Evolutionary conservation across 2,113 vertebrate genomes (phyloP).

Genomic region (Gopherus evgoodei): DNA sequence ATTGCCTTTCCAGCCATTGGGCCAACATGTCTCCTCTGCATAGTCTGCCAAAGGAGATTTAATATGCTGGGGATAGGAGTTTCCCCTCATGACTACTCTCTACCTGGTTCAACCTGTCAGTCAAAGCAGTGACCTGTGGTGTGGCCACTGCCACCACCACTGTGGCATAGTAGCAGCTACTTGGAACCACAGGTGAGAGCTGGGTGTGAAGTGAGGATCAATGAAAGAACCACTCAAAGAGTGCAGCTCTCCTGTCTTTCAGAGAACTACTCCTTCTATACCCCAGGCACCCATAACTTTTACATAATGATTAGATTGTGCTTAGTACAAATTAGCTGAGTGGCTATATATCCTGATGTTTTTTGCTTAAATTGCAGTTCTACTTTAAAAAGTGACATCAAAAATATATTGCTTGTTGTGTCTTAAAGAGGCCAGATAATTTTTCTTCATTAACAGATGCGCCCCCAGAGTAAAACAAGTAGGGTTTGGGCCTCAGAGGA

Average conservation of each 20-base stretch:
- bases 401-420: not conserved
- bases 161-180: no score
- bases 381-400: constrained; percentile 1
- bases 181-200: no score
- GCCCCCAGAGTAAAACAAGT: not conserved
- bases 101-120: no score
- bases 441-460: not conserved
- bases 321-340: not conserved
- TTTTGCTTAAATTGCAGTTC: not conserved
- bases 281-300: no score
- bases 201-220: not conserved
- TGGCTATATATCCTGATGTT: not conserved
- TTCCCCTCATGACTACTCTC: no score
- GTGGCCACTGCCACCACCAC: no score
- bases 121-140: no score
- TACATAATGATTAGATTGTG: not conserved
- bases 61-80: no score
- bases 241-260: not conserved
- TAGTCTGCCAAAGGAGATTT: no score
- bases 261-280: not conserved
- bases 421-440: not conserved
- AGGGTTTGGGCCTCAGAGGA: not conserved
- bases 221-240: not conserved
- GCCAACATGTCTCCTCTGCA: no score
- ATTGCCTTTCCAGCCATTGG: no score